Percentiles rank a stretch among this genome's conserved stretches.
Conservation (phyloP, 2,888 invertebrate genomes). For the Coronaproctus castanopsis region DNA sequence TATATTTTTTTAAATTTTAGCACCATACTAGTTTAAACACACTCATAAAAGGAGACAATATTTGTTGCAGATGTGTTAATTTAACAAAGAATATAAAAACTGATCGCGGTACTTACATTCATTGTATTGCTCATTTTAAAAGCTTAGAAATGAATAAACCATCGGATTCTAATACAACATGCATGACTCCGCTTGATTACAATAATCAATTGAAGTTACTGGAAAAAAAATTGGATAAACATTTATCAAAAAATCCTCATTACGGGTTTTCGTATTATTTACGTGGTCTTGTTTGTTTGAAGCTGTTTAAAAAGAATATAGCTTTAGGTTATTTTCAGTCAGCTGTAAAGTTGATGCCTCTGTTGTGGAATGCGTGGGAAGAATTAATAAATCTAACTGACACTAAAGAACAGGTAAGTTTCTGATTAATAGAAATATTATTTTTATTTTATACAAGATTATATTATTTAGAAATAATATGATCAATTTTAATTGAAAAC, state of each 20-base stretch:
- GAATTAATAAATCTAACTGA: slow-evolving; percentile 73
- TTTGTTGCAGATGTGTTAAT: background rate
- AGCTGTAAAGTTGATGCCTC: slow-evolving; percentile 55
- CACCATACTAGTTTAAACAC: no score
- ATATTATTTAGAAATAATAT: no score
- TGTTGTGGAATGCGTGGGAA: slow-evolving; percentile 89
- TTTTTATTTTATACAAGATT: no score
- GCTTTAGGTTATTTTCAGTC: slow-evolving; percentile 61
- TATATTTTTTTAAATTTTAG: no score
- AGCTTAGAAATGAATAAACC: slow-evolving; percentile 11
- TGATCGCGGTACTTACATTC: background rate
- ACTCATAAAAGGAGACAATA: no score
- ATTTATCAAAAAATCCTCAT: slow-evolving; percentile 31
- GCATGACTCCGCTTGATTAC: slow-evolving; percentile 9
- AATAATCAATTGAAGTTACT: slow-evolving; percentile 6
- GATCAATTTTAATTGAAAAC: no score
- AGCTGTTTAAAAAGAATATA: slow-evolving; percentile 54
- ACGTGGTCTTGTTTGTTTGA: slow-evolving; percentile 76
- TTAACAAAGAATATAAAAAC: background rate
- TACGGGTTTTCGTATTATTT: slow-evolving; percentile 78
- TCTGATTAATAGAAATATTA: no score
- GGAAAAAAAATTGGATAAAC: slow-evolving; percentile 5
- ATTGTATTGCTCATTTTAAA: background rate
- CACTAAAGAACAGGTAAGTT: slow-evolving; percentile 48
- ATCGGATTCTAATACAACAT: slow-evolving; percentile 10